Evolutionary conservation across 1,140 invertebrate species (phyloP), one percentile per base, ranked within the genome.

Genomic region (Ruditapes philippinarum): DNA sequence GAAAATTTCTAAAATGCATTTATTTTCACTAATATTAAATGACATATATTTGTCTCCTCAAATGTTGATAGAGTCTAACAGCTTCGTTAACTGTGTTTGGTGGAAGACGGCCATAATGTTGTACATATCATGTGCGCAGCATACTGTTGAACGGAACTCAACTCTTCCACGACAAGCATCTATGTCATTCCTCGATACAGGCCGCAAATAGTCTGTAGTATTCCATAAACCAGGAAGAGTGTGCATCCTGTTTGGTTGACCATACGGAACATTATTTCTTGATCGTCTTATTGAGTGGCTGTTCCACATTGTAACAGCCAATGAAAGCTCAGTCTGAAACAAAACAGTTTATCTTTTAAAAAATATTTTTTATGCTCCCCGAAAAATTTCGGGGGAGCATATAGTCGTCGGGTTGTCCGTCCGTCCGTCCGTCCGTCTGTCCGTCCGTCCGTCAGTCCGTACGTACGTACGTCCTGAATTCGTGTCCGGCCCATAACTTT

Each of bases 191-290:
- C 68, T 36, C 5, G 68, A 38, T 9, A 73, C 33, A 38, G 33
- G 68, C 1, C 65, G 28, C 68, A 73, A 38, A 73, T 73, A 73
- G 19, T 73, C 17, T 70, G 11, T 70, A 17, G 65, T 73, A 73
- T 73, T 73, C 68, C 68, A 73, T 17, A 38, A 38, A 38, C 68
- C 33, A 38, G 68, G 68, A 45, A 38, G 28, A 38, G 1, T 38
- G 68, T 5, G 17, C 68, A 73, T 73, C 33, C 68, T 73, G 5
- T 38, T 73, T 38, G 68, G 40, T 17, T 73, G 68, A 17, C 68
- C 68, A 73, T 4, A 73, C 17, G 68, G 68, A 38, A 38, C 68
- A 19, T 73, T 17, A 19, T 4, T 38, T 31, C 40, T 73, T 73
- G 36, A 73, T 28, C 33, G 22, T 40, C 68, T 73, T 36, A 73